phyloP scores from a whole-genome alignment of 2,113 vertebrate species.

The Thomomys bottae region DNA sequence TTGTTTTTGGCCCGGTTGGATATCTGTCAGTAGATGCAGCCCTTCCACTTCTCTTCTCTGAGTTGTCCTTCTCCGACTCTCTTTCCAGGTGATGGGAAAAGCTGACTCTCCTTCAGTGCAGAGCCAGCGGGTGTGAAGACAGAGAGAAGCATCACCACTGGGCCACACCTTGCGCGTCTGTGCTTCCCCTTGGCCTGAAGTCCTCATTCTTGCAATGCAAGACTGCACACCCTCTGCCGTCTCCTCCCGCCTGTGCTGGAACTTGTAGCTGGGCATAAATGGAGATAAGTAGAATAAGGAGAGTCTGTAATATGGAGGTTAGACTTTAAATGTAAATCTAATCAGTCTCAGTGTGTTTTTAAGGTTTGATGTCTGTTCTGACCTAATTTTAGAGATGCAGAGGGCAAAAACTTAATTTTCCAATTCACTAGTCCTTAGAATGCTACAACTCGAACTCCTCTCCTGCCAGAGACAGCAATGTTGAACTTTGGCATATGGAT shows the following conservation, averaged over 20 bases:
- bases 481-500: constrained; percentile 34
- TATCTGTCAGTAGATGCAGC: neutral
- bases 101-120: neutral
- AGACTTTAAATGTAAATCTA: constrained; percentile 46
- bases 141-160: too few relatives aligned
- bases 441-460: neutral
- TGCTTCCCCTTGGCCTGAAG: too few relatives aligned
- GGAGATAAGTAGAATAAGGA: neutral
- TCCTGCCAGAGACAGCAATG: neutral
- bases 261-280: neutral
- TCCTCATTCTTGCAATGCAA: too few relatives aligned
- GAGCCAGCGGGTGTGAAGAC: too few relatives aligned
- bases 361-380: constrained; percentile 51
- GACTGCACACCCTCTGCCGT: neutral
- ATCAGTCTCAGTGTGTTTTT: constrained; percentile 9
- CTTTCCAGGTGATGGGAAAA: neutral
- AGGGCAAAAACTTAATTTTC: constrained; percentile 40
- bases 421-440: constrained; percentile 29
- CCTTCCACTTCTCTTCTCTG: neutral
- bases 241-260: neutral
- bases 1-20: neutral
- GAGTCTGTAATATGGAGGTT: constrained; percentile 27
- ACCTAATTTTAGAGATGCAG: constrained; percentile 32
- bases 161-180: too few relatives aligned
- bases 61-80: neutral